Evolutionary conservation across 2,797 vertebrate genomes (phyloP).

Genomic region (Choloepus didactylus): DNA sequence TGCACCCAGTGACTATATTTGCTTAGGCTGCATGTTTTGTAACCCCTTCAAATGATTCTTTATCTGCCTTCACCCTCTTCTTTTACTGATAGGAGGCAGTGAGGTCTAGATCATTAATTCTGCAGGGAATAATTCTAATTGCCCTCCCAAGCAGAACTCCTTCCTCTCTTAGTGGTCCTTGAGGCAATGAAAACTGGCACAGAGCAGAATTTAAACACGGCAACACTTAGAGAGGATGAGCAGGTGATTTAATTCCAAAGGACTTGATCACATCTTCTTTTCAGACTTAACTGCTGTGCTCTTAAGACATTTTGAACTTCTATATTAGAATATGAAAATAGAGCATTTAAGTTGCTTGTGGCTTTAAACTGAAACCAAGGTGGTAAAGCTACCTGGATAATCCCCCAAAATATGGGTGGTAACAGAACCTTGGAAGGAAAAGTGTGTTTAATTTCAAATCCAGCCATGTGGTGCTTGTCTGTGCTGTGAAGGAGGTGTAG

Average conservation of each 20-base stretch:
- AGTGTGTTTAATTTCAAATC: neutral
- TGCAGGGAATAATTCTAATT: neutral
- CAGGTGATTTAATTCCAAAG: neutral
- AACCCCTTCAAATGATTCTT: neutral
- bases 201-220: neutral
- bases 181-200: neutral
- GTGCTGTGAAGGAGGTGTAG: neutral
- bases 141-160: neutral
- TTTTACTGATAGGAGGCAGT: neutral
- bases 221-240: neutral
- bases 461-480: neutral
- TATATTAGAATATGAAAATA: neutral
- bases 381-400: neutral
- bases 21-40: neutral
- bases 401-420: neutral
- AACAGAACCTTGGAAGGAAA: neutral
- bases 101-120: conserved; percentile 1
- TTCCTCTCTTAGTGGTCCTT: neutral
- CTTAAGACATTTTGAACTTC: neutral
- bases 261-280: neutral
- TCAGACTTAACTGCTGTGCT: neutral
- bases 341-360: neutral
- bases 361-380: conserved; percentile 17
- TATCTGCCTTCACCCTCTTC: neutral
- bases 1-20: neutral